A percentile compares a stretch with the other conserved stretches of the same genome.
Evolutionary conservation across 2,797 vertebrate genomes (phyloP).

Genomic region (Chaetophractus vellerosus): DNA sequence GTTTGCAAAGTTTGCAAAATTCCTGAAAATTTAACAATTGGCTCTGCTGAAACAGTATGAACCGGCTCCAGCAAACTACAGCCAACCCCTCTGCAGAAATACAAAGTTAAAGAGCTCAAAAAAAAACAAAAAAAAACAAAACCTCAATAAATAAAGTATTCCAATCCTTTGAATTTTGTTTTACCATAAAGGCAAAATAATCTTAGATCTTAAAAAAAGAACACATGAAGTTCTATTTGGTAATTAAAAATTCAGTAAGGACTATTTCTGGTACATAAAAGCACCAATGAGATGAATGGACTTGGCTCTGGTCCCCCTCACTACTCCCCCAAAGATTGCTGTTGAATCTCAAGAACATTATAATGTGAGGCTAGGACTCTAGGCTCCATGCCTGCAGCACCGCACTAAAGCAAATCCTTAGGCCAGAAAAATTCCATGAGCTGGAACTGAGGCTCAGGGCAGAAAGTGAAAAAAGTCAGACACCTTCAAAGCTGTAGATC

Average conservation of each 20-base stretch:
- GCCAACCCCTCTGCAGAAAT: not conserved
- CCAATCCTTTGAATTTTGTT: conserved; percentile 64
- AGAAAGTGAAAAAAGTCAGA: conserved; percentile 41
- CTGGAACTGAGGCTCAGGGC: conserved; percentile 38
- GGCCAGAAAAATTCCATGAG: not conserved
- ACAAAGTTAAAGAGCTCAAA: conserved; percentile 40
- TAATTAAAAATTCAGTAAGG: conserved; percentile 16
- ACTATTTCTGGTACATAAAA: conserved; percentile 11
- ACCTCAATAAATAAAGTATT: conserved; percentile 20
- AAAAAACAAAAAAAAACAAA: no score
- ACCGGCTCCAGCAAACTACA: not conserved
- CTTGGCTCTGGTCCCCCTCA: not conserved
- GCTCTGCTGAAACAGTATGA: not conserved
- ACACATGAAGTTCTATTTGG: not conserved
- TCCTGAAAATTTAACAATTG: conserved; percentile 31
- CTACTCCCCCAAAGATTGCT: not conserved
- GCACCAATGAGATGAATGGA: not conserved
- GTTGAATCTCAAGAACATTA: not conserved
- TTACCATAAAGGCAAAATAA: conserved; percentile 52
- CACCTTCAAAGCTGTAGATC: conserved; percentile 35
- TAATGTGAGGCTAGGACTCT: not conserved
- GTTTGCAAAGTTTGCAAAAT: not conserved
- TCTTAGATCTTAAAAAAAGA: conserved; percentile 4
- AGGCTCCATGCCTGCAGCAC: not conserved
- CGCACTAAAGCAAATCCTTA: conserved; percentile 34